Evolutionary conservation across 1,140 invertebrate genomes (phyloP).

Genomic region (Zelostemma sp.): DNA sequence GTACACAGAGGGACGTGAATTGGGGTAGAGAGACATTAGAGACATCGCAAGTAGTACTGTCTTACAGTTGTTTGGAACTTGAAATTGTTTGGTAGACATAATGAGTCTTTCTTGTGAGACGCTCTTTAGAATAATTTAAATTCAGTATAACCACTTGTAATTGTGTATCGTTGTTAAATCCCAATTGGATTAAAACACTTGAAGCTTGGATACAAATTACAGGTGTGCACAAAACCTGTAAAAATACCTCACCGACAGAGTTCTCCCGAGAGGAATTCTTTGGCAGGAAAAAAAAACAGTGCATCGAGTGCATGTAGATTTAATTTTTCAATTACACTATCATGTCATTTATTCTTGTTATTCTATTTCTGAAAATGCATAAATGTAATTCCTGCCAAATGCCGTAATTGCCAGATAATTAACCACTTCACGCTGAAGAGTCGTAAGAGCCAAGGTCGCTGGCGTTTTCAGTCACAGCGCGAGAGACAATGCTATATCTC

Average conservation of each 20-base stretch:
- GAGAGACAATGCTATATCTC: slow-evolving; percentile 32
- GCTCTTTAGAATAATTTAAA: slow-evolving; percentile 25
- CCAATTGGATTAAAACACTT: no score
- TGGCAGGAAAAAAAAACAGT: no score
- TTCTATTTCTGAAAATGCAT: neutral
- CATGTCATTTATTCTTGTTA: no score
- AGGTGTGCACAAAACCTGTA: no score
- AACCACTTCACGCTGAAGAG: slow-evolving; percentile 36
- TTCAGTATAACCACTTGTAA: slow-evolving; percentile 24
- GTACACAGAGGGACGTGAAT: slow-evolving; percentile 50
- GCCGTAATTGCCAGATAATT: slow-evolving; percentile 40
- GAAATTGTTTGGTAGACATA: slow-evolving; percentile 30
- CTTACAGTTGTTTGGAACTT: slow-evolving; percentile 24
- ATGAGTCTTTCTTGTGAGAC: slow-evolving; percentile 15
- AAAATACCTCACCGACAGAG: no score
- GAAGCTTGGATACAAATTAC: neutral
- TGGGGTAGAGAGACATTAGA: slow-evolving; percentile 42
- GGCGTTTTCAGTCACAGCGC: slow-evolving; percentile 30
- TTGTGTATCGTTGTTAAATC: slow-evolving; percentile 2
- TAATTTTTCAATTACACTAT: no score
- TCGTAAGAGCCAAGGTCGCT: slow-evolving; percentile 27
- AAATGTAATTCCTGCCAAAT: slow-evolving; percentile 17
- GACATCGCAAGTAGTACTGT: slow-evolving; percentile 13
- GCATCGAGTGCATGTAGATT: no score
- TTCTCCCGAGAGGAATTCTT: no score